phyloP scores from a whole-genome alignment of 2,113 vertebrate species.

The Rafetus swinhoei region DNA sequence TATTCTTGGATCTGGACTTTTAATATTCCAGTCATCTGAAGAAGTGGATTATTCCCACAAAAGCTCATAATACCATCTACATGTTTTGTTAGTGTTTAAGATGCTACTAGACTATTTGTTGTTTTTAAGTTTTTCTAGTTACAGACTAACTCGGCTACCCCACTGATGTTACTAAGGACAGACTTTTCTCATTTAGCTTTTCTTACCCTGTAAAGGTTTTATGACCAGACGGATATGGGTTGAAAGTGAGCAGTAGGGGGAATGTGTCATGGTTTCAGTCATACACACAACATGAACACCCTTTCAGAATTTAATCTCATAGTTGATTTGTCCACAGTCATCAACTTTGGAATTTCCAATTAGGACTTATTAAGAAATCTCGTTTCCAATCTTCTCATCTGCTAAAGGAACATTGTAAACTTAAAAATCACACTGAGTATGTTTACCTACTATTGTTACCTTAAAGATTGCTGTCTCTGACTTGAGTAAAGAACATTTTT shows the following conservation, averaged over 20 bases:
- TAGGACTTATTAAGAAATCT: too few relatives aligned
- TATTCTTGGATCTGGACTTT: too few relatives aligned
- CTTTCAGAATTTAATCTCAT: accelerated
- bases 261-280: background rate
- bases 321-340: background rate
- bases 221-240: background rate
- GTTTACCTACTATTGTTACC: background rate
- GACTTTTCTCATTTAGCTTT: background rate
- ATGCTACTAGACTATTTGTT: too few relatives aligned
- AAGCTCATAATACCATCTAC: too few relatives aligned
- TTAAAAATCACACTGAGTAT: background rate
- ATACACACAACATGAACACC: accelerated
- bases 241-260: background rate
- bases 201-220: background rate
- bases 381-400: background rate
- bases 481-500: background rate
- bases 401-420: background rate
- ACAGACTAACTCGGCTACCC: too few relatives aligned
- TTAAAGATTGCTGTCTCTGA: accelerated
- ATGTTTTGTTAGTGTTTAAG: too few relatives aligned
- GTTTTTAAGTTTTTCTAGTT: too few relatives aligned
- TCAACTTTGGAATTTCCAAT: background rate
- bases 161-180: background rate
- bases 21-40: too few relatives aligned
- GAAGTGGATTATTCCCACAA: too few relatives aligned